Percentiles rank a stretch among this genome's conserved stretches.
Evolutionary conservation across 2,888 invertebrate genomes (phyloP).

Genomic region (Fragum whitleyi): DNA sequence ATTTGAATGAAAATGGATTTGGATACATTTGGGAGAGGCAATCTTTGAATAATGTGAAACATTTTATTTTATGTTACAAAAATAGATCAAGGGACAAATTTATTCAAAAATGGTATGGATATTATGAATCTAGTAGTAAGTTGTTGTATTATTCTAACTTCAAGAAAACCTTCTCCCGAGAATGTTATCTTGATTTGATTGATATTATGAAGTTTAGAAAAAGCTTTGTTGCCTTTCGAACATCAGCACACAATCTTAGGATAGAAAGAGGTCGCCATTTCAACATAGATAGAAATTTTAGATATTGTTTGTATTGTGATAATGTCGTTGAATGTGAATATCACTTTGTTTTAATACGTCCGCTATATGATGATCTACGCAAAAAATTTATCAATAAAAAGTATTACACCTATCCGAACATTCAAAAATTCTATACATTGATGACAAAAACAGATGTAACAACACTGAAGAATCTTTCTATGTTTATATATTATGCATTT

Average conservation of each 20-base stretch:
- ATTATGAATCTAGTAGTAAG: constrained; percentile 9
- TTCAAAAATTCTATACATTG: background rate
- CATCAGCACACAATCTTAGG: constrained; percentile 1
- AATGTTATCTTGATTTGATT: constrained; percentile 2
- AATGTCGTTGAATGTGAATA: constrained; percentile 10
- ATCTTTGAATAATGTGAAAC: too few relatives aligned
- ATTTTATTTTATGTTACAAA: constrained; percentile 8
- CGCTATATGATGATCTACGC: constrained; percentile 9
- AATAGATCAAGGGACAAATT: constrained; percentile 13
- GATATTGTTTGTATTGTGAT: constrained; percentile 20
- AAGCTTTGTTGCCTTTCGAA: background rate
- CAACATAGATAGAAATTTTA: background rate
- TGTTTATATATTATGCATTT: constrained; percentile 8
- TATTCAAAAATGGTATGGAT: constrained; percentile 11
- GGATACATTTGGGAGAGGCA: constrained; percentile 35
- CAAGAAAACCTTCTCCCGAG: background rate
- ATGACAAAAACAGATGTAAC: background rate
- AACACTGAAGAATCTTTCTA: constrained; percentile 5
- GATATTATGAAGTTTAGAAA: constrained; percentile 6
- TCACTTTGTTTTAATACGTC: constrained; percentile 17
- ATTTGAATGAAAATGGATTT: constrained; percentile 21
- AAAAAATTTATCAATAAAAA: background rate
- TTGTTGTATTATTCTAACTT: constrained; percentile 5
- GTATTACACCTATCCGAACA: background rate
- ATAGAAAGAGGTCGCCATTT: constrained; percentile 15